Base-by-base conservation (phyloP, 2,113 vertebrate genomes). In the Daphoenositta chrysoptera region DNA sequence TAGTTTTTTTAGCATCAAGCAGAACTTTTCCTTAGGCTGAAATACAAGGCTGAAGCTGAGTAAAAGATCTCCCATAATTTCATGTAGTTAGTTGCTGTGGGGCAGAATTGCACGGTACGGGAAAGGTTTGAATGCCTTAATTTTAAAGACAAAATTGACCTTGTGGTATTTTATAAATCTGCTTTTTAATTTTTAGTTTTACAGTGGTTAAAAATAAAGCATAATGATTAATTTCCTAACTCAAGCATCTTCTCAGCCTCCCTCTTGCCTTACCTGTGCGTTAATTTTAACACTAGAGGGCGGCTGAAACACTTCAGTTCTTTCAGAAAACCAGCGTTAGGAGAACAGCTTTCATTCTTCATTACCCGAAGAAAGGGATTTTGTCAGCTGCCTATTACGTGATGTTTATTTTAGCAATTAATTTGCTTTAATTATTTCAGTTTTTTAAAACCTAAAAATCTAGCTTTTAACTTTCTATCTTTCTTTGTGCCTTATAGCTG, bases 211-310 rank as follows among this genome's bases (percentile, higher is more conserved):
- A 81, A 39, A 80, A 53, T 51, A 56, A 45, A 35, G 11, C 7
- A 5, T 56, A 44, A 42, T 68, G 51, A 53, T 15, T 33, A 27
- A 40, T 75, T 87, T 78, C 27, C 53, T 71, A 54, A 31, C 14
- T 78, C 5, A 5, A 14, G 35, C 51, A 10, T 86, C 33, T 50
- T 87, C 53, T 71, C 18, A 37, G 17, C 57, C 35, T 57, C 15
- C 12, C 33, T 53, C 42, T 66, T 58, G 50, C 11, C 13, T 70
- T 40, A 40, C 6, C 47, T 63, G 30, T 78, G 30, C 26, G 5
- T 72, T 68, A 8, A 50, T 56, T 57, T 71, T 30, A 65, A 94
- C 96, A 68, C 96, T 91, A 96, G 97, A 90, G 95, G 97, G 97
- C 92, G 0, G 23, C 27, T 79, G 51, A 61, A 95, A 79, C 96